Base-by-base conservation (phyloP, 2,797 vertebrate genomes). In the Sebastes cheni region DNA sequence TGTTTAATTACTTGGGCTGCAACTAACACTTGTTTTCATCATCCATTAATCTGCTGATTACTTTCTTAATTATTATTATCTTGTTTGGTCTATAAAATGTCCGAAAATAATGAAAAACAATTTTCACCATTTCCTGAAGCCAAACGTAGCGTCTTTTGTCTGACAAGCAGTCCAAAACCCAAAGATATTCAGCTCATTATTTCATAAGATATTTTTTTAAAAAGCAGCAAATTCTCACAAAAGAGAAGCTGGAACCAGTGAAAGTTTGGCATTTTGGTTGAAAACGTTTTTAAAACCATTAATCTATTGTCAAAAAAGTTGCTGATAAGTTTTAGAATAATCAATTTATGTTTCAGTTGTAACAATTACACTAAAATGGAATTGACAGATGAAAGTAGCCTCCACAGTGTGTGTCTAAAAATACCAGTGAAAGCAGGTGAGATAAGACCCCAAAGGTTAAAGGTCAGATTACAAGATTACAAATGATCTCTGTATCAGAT, bases 381-480 rank as follows among this genome's bases (percentile, higher is more conserved):
- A 59, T 2, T 11, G 11, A 50, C 2, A 29, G 2, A 72, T 71
- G 5, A 65, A 55, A 65, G 11, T 4, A 29, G 2, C 7, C 46
- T 30, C 4, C 18, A 22, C 18, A 3, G 4, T 14, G 10, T 7
- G 11, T 20, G 54, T 36, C 20, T 29, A 3, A 71, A 59, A 32
- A 23, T 8, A 46, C 46, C 14, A 54, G 11, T 36, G 52, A 77
- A 36, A 59, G 8, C 50, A 68, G 1, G 16, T 52, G 12, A 82
- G 32, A 64, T 69, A 71, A 80, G 36, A 39, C 6, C 54, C 23
- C 25, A 50, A 22, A 73, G 88, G 74, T 85, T 29, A 85, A 84
- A 86, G 77, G 90, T 81, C 78, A 88, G 69, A 76, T n/a, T n/a
- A 61, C 55, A 75, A 87, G 69, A 75, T 22, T n/a, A 62, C 58